A percentile compares a stretch with the other conserved stretches of the same genome.
phyloP scores from a whole-genome alignment of 2,797 vertebrate species.

The Ammospiza maritima region DNA sequence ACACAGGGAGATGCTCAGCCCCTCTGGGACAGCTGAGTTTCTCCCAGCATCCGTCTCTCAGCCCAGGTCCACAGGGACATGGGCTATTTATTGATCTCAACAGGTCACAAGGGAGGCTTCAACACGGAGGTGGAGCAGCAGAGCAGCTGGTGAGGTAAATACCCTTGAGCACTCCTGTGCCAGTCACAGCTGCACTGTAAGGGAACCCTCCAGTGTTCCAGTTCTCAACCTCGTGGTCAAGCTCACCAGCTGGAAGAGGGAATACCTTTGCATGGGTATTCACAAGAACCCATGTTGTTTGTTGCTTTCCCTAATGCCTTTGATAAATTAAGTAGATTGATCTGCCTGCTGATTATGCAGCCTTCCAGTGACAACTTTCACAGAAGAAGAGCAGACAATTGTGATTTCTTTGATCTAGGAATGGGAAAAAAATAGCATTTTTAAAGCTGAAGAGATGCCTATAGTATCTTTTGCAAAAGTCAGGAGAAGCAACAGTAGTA shows the following conservation, averaged over 20 bases:
- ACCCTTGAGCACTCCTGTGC: background rate
- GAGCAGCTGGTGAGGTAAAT: background rate
- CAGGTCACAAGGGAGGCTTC: background rate
- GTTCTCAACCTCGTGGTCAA: background rate
- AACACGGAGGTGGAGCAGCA: background rate
- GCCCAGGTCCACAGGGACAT: background rate
- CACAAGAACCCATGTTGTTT: background rate
- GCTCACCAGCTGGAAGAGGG: background rate
- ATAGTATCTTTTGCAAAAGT: background rate
- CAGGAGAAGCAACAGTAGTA: background rate
- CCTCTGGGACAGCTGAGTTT: background rate
- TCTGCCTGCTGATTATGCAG: background rate
- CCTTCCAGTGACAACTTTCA: background rate
- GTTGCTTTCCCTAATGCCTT: background rate
- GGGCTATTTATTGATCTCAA: background rate
- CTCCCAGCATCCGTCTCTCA: slow-evolving; percentile 2
- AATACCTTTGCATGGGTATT: background rate
- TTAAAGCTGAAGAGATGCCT: background rate
- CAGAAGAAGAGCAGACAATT: background rate
- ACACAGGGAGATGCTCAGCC: background rate
- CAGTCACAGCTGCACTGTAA: background rate
- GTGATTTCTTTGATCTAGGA: background rate
- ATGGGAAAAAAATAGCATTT: background rate
- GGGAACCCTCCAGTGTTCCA: background rate
- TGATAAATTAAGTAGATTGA: background rate